Percentiles rank a stretch among this genome's conserved stretches.
phyloP scores from a whole-genome alignment of 37 sponge, comb jelly and placozoan species.

The Agelas oroides region DNA sequence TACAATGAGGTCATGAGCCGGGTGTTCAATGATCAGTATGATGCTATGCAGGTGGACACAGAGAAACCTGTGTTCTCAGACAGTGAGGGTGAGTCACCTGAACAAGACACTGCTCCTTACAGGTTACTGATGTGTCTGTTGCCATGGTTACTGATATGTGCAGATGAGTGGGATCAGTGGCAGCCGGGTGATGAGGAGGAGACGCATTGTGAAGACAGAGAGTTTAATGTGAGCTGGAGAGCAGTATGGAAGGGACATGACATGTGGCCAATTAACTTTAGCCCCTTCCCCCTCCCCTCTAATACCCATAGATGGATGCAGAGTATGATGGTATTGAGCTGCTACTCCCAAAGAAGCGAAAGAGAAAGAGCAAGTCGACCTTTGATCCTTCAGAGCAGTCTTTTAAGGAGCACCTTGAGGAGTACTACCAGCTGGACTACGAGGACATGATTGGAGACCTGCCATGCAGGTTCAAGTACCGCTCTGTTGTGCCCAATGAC shows the following conservation, averaged over 20 bases:
- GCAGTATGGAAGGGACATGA: no score
- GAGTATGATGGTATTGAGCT: constrained; percentile 44
- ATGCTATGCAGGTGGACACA: constrained; percentile 42
- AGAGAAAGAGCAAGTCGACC: constrained; percentile 49
- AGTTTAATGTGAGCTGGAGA: constrained; percentile 75
- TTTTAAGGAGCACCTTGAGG: constrained; percentile 86
- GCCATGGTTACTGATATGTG: neutral
- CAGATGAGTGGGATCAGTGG: no score
- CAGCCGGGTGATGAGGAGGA: constrained; percentile 18
- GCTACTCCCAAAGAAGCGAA: constrained; percentile 17
- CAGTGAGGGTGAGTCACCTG: constrained; percentile 48
- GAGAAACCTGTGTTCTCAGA: constrained; percentile 86
- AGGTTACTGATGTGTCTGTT: neutral
- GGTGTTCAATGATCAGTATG: constrained; percentile 76
- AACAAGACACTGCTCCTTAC: neutral
- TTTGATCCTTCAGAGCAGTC: constrained; percentile 77
- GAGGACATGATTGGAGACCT: constrained; percentile 82
- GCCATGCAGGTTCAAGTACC: constrained; percentile 85
- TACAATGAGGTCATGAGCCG: constrained; percentile 82
- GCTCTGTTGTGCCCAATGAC: constrained; percentile 76
- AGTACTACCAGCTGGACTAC: constrained; percentile 91
- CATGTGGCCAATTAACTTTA: no score
- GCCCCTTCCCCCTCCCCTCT: no score
- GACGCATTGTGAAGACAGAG: constrained; percentile 81
- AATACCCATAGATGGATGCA: constrained; percentile 83